Base-by-base conservation (phyloP, 2,113 vertebrate genomes). In the Pseudopodoces humilis region DNA sequence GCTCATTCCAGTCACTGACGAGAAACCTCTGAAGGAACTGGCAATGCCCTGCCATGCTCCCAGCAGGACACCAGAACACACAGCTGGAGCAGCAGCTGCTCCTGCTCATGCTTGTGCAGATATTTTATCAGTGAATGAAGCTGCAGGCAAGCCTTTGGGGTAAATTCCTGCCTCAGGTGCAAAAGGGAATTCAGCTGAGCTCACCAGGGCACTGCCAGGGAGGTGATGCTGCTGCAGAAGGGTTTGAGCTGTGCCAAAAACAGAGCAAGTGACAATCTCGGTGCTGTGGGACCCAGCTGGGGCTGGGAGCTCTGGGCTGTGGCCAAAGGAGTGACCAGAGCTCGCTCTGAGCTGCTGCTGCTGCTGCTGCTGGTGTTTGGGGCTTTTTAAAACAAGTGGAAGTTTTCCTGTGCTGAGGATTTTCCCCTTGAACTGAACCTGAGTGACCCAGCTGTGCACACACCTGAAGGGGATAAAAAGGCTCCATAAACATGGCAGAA, bases 211-310 rank as follows among this genome's bases (percentile, higher is more conserved):
- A 4, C 39, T 39, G 83, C 76, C 83, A 20, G 37, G 78, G 31
- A 18, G 44, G 6, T 1, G 8, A 6, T 0, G 10, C 81, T 52
- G 84, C 89, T 62, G 41, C 94, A 28, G 55, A 21, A 30, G 90
- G 85, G 39, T 52, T 67, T 86, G 55, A 24, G 13, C 71, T 21
- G 10, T 75, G 80, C 94, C 93, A 95, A 60, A 95, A 60, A 33
- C 70, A 35, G 18, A 77, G 88, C 93, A 88, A 35, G 92, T 50
- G 94, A 95, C 94, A 96, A 83, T 96, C 91, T 30, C 39, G 8
- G 39, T 39, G 39, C 39, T 39, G 39, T 39, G 39, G 39, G 39
- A 39, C 39, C 39, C 39, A 39, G 28, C 56, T 15, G 41, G 15
- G 11, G 15, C 8, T 12, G 58, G 87, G 21, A 35, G 69, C 75